Conservation (phyloP, 2,797 vertebrate genomes). For the Anableps anableps region DNA sequence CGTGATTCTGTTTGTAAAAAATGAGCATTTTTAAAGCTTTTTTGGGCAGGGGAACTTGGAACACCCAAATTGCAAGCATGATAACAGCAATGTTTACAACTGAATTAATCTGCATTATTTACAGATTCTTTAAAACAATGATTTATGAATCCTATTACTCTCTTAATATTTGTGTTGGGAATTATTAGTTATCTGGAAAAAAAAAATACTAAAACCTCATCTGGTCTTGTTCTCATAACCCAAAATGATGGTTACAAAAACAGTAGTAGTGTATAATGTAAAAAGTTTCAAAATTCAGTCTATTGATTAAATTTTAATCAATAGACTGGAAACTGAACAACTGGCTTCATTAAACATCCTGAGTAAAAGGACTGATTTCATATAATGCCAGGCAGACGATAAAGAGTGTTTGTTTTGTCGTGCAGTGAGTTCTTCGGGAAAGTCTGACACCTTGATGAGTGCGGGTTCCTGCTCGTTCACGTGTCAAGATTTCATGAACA, state of each 20-base stretch:
- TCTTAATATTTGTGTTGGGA: too few relatives aligned
- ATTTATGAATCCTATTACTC: neutral
- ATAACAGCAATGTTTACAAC: neutral
- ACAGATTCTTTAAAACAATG: neutral
- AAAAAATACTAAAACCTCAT: neutral
- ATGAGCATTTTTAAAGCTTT: neutral
- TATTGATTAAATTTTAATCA: too few relatives aligned
- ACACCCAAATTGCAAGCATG: too few relatives aligned
- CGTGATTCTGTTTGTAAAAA: too few relatives aligned
- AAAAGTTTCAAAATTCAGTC: too few relatives aligned
- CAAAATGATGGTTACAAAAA: neutral
- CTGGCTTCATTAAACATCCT: neutral
- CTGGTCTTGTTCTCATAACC: neutral
- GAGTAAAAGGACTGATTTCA: neutral
- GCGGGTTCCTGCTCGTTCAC: slow-evolving; percentile 81
- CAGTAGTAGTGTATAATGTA: neutral
- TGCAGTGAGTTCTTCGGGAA: slow-evolving; percentile 76
- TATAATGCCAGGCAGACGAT: neutral
- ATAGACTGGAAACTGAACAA: too few relatives aligned
- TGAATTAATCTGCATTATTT: neutral
- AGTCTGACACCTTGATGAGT: slow-evolving; percentile 83
- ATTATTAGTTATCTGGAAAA: neutral
- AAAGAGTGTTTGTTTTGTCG: neutral
- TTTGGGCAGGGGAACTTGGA: too few relatives aligned
- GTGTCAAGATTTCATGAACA: slow-evolving; percentile 82